Evolutionary conservation across 2,888 invertebrate genomes (phyloP).

Genomic region (Clunio marinus): DNA sequence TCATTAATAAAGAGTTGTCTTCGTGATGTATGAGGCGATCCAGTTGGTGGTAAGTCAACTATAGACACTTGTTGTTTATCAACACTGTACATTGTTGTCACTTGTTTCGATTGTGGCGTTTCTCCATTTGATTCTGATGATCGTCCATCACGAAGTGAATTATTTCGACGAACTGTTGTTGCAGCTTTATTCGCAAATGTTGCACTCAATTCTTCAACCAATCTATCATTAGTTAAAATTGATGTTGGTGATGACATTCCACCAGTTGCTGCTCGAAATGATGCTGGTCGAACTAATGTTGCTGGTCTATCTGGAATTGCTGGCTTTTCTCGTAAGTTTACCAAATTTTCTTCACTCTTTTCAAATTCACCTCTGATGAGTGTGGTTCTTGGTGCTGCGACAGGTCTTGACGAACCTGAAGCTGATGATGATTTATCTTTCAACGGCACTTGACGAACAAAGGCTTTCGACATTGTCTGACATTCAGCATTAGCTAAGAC

Average conservation of each 20-base stretch:
- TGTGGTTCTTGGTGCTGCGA: slow-evolving; percentile 54
- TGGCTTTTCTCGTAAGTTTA: slow-evolving; percentile 57
- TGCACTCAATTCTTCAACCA: slow-evolving; percentile 21
- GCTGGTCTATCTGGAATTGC: slow-evolving; percentile 73
- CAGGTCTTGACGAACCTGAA: slow-evolving; percentile 49
- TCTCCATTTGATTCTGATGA: slow-evolving; percentile 26
- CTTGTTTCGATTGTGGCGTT: slow-evolving; percentile 25
- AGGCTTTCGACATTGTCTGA: slow-evolving; percentile 42
- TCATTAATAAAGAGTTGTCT: slow-evolving; percentile 9
- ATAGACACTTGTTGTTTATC: slow-evolving; percentile 36
- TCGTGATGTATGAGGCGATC: slow-evolving; percentile 16
- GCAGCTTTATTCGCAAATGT: slow-evolving; percentile 13
- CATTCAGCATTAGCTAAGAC: slow-evolving; percentile 46
- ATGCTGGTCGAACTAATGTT: slow-evolving; percentile 32
- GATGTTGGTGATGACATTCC: slow-evolving; percentile 15
- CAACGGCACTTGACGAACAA: slow-evolving; percentile 27
- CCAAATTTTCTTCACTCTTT: slow-evolving; percentile 42
- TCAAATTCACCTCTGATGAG: slow-evolving; percentile 41
- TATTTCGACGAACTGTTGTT: slow-evolving; percentile 16
- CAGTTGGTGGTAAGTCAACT: slow-evolving; percentile 24
- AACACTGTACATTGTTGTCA: slow-evolving; percentile 35
- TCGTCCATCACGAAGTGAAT: slow-evolving; percentile 26
- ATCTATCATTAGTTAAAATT: slow-evolving; percentile 17
- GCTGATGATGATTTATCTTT: slow-evolving; percentile 37
- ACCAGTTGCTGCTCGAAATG: slow-evolving; percentile 34